These are phyloP conservation scores for Pachyrhynchus sulphureomaculatus DNA, from an alignment of 1,140 invertebrate species.

Conservation along the genomic window DNA sequence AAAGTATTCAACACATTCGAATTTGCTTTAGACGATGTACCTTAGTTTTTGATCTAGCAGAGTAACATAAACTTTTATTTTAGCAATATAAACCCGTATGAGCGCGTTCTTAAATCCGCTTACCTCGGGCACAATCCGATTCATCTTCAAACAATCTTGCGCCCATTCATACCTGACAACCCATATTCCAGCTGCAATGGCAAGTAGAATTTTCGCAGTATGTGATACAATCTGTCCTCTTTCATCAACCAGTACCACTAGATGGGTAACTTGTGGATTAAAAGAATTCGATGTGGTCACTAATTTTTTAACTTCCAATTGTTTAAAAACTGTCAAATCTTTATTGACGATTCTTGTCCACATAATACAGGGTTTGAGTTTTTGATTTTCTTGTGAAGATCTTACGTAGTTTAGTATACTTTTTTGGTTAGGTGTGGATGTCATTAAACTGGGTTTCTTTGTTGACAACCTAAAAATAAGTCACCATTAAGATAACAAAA, in stretches of 20 bases:
- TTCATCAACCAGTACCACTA: constrained; percentile 43
- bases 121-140: constrained; percentile 46
- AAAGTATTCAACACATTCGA: no score
- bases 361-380: constrained; percentile 39
- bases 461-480: not conserved
- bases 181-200: constrained; percentile 48
- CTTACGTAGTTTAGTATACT: constrained; percentile 44
- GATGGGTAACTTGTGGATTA: constrained; percentile 41
- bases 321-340: constrained; percentile 38
- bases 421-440: constrained; percentile 40
- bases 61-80: no score
- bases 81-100: no score
- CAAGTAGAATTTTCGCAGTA: constrained; percentile 48
- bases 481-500: not conserved
- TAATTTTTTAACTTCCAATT: constrained; percentile 43
- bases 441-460: constrained; percentile 23
- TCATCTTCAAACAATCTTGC: constrained; percentile 42
- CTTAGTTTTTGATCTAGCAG: no score
- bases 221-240: constrained; percentile 42
- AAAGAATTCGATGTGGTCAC: constrained; percentile 38
- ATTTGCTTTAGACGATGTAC: no score
- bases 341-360: constrained; percentile 38
- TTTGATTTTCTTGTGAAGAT: constrained; percentile 15
- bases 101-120: no score
- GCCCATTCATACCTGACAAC: constrained; percentile 46